Percentiles rank a stretch among this genome's conserved stretches.
phyloP scores from a whole-genome alignment of 30 jellyfish, hydroid and myxozoan species.

The Cassiopea xamachana region DNA sequence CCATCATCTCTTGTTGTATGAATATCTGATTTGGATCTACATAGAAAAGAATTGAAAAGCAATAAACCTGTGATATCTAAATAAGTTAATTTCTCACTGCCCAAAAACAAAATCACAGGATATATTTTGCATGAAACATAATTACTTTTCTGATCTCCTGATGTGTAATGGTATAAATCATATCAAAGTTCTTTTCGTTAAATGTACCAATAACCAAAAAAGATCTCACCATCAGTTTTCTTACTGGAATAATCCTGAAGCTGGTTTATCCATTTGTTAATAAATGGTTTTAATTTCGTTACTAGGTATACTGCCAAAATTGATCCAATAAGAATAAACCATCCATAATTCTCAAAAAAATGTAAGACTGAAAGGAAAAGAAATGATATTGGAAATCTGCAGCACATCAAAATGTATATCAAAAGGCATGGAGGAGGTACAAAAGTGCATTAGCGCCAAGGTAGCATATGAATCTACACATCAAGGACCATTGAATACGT shows the following conservation, averaged over 20 bases:
- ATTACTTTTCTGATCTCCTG: no score
- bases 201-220: no score
- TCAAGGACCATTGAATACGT: no score
- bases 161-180: no score
- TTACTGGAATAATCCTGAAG: conserved; percentile 37
- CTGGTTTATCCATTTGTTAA: conserved; percentile 48
- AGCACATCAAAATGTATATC: no score
- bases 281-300: conserved; percentile 33
- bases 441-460: no score
- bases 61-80: not conserved
- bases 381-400: no score
- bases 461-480: no score
- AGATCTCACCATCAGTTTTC: conserved; percentile 47
- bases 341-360: conserved; percentile 61
- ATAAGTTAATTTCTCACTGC: not conserved
- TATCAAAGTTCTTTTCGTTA: no score
- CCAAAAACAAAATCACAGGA: no score
- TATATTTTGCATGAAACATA: no score
- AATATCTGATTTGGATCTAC: conserved; percentile 82
- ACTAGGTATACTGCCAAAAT: not conserved
- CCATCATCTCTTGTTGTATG: conserved; percentile 84
- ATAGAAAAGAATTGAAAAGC: not conserved
- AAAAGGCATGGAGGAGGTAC: no score
- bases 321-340: conserved; percentile 43
- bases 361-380: conserved; percentile 30